Conservation (phyloP, 2,797 vertebrate genomes). For the Choloepus didactylus region DNA sequence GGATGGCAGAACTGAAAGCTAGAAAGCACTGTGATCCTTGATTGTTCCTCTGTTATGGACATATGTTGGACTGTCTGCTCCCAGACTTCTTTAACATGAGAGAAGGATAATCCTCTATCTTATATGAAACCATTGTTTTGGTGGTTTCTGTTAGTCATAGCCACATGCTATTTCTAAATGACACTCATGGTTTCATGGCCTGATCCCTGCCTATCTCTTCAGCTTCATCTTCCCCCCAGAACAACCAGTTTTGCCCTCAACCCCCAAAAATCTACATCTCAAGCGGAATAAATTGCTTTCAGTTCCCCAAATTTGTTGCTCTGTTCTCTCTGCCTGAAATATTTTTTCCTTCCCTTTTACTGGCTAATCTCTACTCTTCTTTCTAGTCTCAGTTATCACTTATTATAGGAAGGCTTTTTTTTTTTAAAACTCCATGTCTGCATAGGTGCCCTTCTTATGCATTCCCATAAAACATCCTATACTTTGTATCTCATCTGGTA, state of each 20-base stretch:
- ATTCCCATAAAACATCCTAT: background rate
- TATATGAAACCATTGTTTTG: background rate
- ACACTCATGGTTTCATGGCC: background rate
- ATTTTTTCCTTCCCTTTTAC: background rate
- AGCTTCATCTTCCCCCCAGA: background rate
- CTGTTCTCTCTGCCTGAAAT: background rate
- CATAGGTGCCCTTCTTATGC: background rate
- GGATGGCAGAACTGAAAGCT: background rate
- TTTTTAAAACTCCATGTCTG: background rate
- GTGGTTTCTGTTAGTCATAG: background rate
- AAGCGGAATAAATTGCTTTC: constrained; percentile 7
- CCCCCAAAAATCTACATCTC: background rate
- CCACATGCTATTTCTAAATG: background rate
- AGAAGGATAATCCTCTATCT: background rate
- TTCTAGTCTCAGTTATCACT: background rate
- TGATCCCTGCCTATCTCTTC: background rate
- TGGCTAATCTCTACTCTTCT: background rate
- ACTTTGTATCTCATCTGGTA: background rate
- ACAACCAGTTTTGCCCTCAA: background rate
- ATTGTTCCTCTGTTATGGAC: background rate
- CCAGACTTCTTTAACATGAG: background rate
- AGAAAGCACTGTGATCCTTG: background rate
- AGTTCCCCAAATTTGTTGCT: background rate
- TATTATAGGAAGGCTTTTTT: constrained; percentile 1
- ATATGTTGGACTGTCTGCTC: background rate